These are phyloP conservation scores for Bettongia penicillata DNA, from an alignment of 2,113 vertebrate genomes.

Conservation along the genomic window DNA sequence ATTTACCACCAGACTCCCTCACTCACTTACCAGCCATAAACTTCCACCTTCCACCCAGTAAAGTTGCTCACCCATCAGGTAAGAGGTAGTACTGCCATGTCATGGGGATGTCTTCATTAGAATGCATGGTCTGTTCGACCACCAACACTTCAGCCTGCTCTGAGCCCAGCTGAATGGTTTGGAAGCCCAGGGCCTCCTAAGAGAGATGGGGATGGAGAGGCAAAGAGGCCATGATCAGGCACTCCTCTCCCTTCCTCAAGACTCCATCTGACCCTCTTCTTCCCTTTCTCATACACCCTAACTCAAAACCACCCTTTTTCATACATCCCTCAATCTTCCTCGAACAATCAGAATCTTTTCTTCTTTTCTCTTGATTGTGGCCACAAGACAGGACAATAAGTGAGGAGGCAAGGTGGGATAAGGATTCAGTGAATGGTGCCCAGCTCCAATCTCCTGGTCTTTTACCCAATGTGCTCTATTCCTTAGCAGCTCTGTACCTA, in stretches of 20 bases:
- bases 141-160: slow-evolving; percentile 86
- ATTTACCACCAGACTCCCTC: neutral
- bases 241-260: neutral
- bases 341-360: neutral
- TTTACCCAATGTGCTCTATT: neutral
- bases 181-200: slow-evolving; percentile 85
- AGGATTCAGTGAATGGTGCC: neutral
- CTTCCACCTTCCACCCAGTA: neutral
- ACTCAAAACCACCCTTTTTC: neutral
- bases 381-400: neutral
- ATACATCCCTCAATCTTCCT: neutral
- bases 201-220: neutral
- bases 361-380: neutral
- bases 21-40: rapidly evolving
- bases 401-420: neutral
- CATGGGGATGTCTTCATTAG: slow-evolving; percentile 64
- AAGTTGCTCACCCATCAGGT: slow-evolving; percentile 87
- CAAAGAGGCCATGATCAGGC: neutral
- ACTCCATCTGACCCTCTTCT: neutral
- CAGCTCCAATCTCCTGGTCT: neutral
- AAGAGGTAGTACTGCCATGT: slow-evolving; percentile 92
- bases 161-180: slow-evolving; percentile 81
- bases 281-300: neutral
- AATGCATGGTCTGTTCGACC: slow-evolving; percentile 84
- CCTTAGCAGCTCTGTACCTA: neutral